Evolutionary conservation across 1,140 invertebrate species (phyloP), one percentile per base, ranked within the genome.

Genomic region (Vollenhovia emeryi): DNA sequence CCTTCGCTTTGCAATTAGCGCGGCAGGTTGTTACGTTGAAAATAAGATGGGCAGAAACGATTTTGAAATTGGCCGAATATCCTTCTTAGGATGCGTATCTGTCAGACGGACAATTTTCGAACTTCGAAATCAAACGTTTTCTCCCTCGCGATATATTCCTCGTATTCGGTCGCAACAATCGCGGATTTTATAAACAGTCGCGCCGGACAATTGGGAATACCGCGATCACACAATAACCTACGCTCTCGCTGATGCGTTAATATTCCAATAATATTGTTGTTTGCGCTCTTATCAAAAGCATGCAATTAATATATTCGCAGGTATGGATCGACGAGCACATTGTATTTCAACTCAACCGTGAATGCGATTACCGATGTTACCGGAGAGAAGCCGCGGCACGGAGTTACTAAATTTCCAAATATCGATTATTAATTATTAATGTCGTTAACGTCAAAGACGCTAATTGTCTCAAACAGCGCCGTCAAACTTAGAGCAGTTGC

Each of bases 391-490:
- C 40, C 30, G n/a, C 59, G 27, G 36, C 24, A 73, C 50, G 36
- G 40, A 82, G 78, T 82, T 82, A 24, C 50, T 82, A 52, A 71
- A 82, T 82, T 73, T 82, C 78, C 24, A 57, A 82, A 82, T 82
- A 82, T 82, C 66, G 78, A 82, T 82, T 82, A 82, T 82, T 82
- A 82, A 82, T 82, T 82, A 82, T 82, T 82, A 82, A 82, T 82
- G 50, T 82, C 78, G 66, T 82, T 82, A 82, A 82, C 78, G 78
- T 82, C 78, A 82, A 73, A 82, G 78, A 82, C 66, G 78, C 66
- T 82, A 82, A 82, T 82, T 82, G 78, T 82, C 50, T 52, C 52
- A 69, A 82, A 82, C 78, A 73, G 40, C 66, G 55, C 13, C 78
- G 78, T 82, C 78, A 82, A 82, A 82, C 78, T 82, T 73, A 45